Conservation (phyloP, 2,888 invertebrate genomes). For the Chalcosyrphus nemorum region DNA sequence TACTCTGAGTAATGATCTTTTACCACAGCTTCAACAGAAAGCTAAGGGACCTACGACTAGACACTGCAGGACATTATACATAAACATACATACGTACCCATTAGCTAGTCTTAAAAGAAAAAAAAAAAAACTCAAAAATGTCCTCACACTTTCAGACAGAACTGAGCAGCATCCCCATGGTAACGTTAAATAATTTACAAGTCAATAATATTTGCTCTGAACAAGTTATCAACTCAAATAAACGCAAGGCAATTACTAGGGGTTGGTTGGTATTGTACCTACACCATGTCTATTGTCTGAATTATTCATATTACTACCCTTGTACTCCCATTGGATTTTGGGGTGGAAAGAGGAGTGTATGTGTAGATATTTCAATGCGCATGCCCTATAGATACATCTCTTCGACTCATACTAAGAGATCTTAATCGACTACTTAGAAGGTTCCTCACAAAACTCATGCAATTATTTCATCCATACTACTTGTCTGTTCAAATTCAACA, state of each 20-base stretch:
- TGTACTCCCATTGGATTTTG: not conserved
- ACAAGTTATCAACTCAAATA: not conserved
- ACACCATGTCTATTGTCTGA: not conserved
- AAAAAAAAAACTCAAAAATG: too few relatives aligned
- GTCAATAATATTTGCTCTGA: slow-evolving; percentile 3
- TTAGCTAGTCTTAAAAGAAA: too few relatives aligned
- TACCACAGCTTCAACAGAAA: too few relatives aligned
- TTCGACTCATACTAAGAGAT: slow-evolving; percentile 16
- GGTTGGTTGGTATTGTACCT: not conserved
- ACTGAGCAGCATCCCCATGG: not conserved
- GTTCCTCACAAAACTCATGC: not conserved
- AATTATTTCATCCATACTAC: not conserved
- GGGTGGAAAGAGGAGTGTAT: slow-evolving; percentile 20
- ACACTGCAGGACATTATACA: too few relatives aligned
- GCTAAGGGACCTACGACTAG: too few relatives aligned
- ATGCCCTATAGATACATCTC: not conserved
- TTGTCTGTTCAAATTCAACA: not conserved
- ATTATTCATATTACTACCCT: not conserved
- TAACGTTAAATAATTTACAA: slow-evolving; percentile 32
- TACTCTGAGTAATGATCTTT: too few relatives aligned
- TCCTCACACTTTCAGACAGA: not conserved
- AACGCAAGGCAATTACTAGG: not conserved
- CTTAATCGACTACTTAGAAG: slow-evolving; percentile 21
- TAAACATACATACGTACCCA: too few relatives aligned
- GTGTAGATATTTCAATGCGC: not conserved